Base-by-base conservation (phyloP, 2,888 invertebrate species). In the Diadegma fenestrale region DNA sequence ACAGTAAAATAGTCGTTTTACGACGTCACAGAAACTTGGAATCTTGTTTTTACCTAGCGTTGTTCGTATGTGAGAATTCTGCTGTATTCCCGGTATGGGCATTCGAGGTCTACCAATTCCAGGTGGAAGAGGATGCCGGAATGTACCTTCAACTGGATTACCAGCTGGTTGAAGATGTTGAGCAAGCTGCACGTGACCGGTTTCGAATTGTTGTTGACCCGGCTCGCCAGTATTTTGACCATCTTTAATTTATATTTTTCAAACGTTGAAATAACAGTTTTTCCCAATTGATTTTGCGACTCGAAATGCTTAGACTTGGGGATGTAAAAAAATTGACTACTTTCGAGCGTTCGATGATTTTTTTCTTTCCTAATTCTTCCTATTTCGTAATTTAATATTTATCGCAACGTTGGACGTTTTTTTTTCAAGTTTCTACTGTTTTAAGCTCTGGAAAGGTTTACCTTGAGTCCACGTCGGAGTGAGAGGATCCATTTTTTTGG, bases 91-190 rank as follows among this genome's bases (percentile, higher is more conserved):
- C 22, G 85, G 82, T 30, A 88, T 82, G 17, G 95, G 95, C 90
- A 94, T 93, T 84, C 95, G 94, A 7, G 95, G 95, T 88, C 95
- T 94, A 8, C 94, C 94, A 63, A 95, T 94, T 86, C 95, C 94
- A 43, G 95, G 95, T 12, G 97, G 97, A 89, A 97, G 94, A 12
- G 97, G 97, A 89, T 96, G 96, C 12, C 97, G 95, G 93, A 96
- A 97, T 43, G 96, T 96, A 80, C 95, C 95, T 61, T 96, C 96
- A 0, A 95, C 95, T 8, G 93, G 87, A 85, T 87, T 91, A n/a
- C 87, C 90, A 10, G 89, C 71, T n/a, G 90, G 88, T 87, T 92
- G 93, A 83, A 91, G 85, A 90, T 90, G 94, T 80, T 89, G 91
- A 12, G 88, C 81, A 79, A 91, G 87, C 43, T 89, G 88, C 22